phyloP scores from a whole-genome alignment of 37 sponge, comb jelly and placozoan species.

The Trichoplax adhaerens region DNA sequence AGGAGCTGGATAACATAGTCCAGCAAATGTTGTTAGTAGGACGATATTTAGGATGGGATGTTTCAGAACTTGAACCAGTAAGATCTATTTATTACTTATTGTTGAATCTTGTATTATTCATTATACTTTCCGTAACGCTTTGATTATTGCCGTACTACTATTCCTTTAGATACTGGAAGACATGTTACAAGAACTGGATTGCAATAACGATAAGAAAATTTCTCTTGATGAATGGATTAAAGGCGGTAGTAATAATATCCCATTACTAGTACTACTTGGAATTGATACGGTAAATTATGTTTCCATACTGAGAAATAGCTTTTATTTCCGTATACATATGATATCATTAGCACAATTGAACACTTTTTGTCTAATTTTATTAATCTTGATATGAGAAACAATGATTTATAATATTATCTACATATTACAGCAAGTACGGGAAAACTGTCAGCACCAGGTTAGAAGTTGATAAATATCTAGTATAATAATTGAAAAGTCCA shows the following conservation, averaged over 20 bases:
- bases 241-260: constrained; percentile 1
- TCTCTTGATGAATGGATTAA: background rate
- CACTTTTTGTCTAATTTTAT: background rate
- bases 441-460: constrained; percentile 1
- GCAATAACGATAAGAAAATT: background rate
- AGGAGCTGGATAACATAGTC: constrained; percentile 8
- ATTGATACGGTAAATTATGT: constrained; percentile 6
- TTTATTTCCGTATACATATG: no score
- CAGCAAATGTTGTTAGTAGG: constrained; percentile 11
- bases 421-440: constrained; percentile 2
- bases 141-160: background rate
- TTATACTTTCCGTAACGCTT: no score
- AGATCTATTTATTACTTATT: background rate
- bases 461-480: background rate
- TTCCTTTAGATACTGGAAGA: constrained; percentile 8
- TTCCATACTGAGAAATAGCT: background rate
- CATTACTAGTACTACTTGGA: constrained; percentile 10
- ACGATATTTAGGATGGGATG: constrained; percentile 9
- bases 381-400: background rate
- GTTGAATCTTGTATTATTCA: no score
- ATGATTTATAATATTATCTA: background rate
- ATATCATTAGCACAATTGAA: no score
- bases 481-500: no score
- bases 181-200: constrained; percentile 12
- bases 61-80: constrained; percentile 8